These are phyloP conservation scores for Cordilura impudica DNA, from an alignment of 2,888 invertebrate genomes.

Conservation along the genomic window DNA sequence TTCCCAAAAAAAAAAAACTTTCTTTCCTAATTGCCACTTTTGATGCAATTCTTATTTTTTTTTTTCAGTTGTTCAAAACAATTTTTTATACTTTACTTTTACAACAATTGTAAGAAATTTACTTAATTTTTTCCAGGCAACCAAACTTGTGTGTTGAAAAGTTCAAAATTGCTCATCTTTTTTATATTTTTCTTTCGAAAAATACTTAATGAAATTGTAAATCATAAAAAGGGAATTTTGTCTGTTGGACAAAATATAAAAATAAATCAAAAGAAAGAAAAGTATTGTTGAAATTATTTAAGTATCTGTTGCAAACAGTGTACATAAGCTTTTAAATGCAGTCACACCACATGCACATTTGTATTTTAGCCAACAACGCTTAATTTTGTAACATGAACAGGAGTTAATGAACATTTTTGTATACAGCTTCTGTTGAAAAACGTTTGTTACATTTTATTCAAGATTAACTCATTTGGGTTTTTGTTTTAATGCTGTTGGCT, in stretches of 20 bases:
- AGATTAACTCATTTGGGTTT: constrained; percentile 10
- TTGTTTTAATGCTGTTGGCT: constrained; percentile 14
- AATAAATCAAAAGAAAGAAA: constrained; percentile 9
- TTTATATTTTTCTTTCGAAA: too few species aligned
- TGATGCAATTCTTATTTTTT: constrained; percentile 21
- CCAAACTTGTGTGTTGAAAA: constrained; percentile 13
- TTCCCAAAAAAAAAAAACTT: neutral
- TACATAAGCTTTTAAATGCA: constrained; percentile 11
- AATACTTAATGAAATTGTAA: constrained; percentile 30
- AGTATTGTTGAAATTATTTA: constrained; percentile 3
- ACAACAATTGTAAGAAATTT: constrained; percentile 13
- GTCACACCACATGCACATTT: neutral
- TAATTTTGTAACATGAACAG: neutral
- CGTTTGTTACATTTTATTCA: neutral
- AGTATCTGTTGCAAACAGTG: constrained; percentile 19
- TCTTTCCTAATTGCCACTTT: constrained; percentile 28
- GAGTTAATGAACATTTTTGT: neutral
- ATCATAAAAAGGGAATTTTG: constrained; percentile 9
- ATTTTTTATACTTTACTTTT: neutral
- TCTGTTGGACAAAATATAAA: neutral
- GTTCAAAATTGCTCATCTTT: constrained; percentile 10
- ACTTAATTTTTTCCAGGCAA: constrained; percentile 14
- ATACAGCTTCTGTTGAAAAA: neutral
- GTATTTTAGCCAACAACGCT: neutral
- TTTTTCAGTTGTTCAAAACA: neutral